Evolutionary conservation across 2,797 vertebrate species (phyloP).

Genomic region (Chelidonichthys spinosus): DNA sequence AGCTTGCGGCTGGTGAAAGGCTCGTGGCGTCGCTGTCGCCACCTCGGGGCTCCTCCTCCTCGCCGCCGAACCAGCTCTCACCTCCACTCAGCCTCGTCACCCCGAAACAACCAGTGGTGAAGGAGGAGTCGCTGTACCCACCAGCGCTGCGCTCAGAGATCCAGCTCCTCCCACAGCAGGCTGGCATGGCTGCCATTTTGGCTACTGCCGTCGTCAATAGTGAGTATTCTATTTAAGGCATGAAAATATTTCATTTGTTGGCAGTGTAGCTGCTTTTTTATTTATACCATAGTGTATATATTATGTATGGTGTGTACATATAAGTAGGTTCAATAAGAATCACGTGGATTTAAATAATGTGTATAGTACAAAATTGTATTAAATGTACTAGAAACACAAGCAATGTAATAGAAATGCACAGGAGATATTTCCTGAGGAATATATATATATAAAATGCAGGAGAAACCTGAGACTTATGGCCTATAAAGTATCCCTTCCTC

Average conservation of each 20-base stretch:
- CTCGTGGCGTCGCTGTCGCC: conserved; percentile 76
- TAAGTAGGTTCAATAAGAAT: background rate
- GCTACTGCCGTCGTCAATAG: conserved; percentile 96
- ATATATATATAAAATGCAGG: background rate
- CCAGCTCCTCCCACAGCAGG: conserved; percentile 97
- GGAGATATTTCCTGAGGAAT: background rate
- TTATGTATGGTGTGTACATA: background rate
- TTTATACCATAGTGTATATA: background rate
- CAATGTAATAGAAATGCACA: background rate
- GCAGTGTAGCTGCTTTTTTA: background rate
- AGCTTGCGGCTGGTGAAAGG: conserved; percentile 79
- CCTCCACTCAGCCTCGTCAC: conserved; percentile 64
- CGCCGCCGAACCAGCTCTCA: conserved; percentile 68
- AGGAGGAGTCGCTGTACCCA: conserved; percentile 82
- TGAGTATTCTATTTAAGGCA: conserved; percentile 79
- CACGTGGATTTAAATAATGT: background rate
- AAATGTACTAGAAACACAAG: background rate
- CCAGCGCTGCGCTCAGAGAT: conserved; percentile 86
- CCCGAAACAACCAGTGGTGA: conserved; percentile 73
- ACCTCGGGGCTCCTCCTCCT: conserved; percentile 65
- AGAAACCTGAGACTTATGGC: background rate
- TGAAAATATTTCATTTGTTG: background rate
- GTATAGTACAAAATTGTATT: background rate
- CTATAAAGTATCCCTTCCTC: background rate
- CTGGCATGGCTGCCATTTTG: conserved; percentile 97